Percentiles rank a stretch among this genome's conserved stretches.
These are phyloP conservation scores for Xestia ashworthii DNA, from an alignment of 2,888 invertebrate genomes.

Conservation along the genomic window DNA sequence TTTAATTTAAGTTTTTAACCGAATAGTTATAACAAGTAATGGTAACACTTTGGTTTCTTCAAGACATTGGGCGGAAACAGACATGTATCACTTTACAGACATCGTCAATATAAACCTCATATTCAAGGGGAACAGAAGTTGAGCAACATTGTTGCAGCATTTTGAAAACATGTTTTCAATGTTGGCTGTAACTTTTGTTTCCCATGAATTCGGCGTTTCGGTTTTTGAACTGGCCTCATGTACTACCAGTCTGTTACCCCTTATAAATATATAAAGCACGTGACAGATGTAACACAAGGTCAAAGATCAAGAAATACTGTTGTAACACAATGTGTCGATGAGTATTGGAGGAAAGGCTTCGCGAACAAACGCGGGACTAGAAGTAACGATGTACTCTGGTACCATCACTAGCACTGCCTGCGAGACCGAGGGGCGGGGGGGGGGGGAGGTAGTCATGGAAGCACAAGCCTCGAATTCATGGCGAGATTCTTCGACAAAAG, in stretches of 20 bases:
- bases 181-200: background rate
- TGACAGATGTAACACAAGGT: constrained; percentile 56
- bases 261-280: background rate
- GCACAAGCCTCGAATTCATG: background rate
- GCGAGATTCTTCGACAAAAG: background rate
- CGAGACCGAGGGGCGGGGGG: constrained; percentile 4
- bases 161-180: constrained; percentile 3
- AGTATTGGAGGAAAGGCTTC: constrained; percentile 77
- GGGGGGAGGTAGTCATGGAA: background rate
- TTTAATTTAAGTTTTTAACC: constrained; percentile 12
- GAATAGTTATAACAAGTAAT: constrained; percentile 38
- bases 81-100: constrained; percentile 2
- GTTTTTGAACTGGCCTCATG: background rate
- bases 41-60: constrained; percentile 51
- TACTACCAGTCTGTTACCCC: constrained; percentile 10
- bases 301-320: constrained; percentile 64
- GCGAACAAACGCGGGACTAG: constrained; percentile 80
- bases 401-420: constrained; percentile 16
- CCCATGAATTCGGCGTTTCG: too few relatives aligned
- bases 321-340: constrained; percentile 68
- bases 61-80: constrained; percentile 36
- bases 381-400: constrained; percentile 68
- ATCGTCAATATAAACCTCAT: too few relatives aligned
- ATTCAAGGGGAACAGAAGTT: constrained; percentile 1
- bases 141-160: constrained; percentile 7